These are phyloP conservation scores for Therioaphis trifolii DNA, from an alignment of 2,888 invertebrate genomes.

Conservation along the genomic window DNA sequence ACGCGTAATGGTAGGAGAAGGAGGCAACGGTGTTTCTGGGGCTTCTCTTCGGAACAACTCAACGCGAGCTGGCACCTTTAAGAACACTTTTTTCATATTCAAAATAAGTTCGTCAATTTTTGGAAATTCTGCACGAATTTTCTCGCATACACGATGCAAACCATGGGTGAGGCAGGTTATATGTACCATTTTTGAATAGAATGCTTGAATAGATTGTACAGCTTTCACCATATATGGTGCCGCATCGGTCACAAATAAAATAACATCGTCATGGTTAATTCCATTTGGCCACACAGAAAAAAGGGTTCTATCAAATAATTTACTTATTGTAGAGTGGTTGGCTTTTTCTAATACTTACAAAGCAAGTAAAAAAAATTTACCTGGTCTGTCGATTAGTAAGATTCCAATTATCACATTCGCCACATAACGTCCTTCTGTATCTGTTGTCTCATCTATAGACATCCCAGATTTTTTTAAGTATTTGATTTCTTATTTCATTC, in stretches of 20 bases:
- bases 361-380: conserved; percentile 28
- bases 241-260: neutral
- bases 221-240: conserved; percentile 4
- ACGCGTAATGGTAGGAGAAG: conserved; percentile 62
- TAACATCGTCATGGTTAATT: neutral
- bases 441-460: conserved; percentile 35
- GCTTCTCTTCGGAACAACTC: conserved; percentile 66
- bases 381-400: neutral
- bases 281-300: too few species aligned
- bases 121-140: conserved; percentile 1
- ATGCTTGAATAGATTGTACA: neutral
- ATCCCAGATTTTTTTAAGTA: neutral
- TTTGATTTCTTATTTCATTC: conserved; percentile 14
- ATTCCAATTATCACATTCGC: conserved; percentile 31
- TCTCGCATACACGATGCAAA: neutral
- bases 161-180: neutral
- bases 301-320: too few species aligned
- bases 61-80: conserved; percentile 66
- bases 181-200: neutral
- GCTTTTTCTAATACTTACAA: conserved; percentile 27
- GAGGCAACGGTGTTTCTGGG: conserved; percentile 66
- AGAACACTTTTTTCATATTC: conserved; percentile 67
- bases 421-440: conserved; percentile 11
- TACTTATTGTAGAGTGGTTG: conserved; percentile 25
- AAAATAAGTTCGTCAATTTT: neutral